Evolutionary conservation across 2,797 vertebrate genomes (phyloP), one percentile per base, ranked within the genome.

Genomic region (Danio kyathit): DNA sequence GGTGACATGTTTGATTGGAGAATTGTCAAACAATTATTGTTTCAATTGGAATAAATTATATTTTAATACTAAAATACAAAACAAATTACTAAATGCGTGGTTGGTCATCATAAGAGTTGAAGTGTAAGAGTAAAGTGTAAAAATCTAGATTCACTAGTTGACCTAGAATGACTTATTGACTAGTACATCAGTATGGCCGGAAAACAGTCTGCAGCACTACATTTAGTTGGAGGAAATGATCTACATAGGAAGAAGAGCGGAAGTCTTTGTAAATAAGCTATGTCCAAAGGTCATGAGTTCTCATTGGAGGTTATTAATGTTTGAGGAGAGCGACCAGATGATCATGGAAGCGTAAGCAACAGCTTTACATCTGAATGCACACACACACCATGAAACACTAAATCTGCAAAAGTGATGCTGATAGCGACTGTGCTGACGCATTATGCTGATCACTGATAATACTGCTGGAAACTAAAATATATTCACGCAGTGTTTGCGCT

Each of bases 231-330:
- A 77, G 77, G 61, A 82, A 21, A 74, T 1, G 8, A 72, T 77
- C 61, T 40, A 83, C 43, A 40, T 41, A 67, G 44, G 14, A 52
- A 52, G 8, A 81, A 56, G 48, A 70, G 6, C 56, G 43, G 38
- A 80, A 17, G 67, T 64, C 59, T 46, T 49, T 60, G 63, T 44
- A 66, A 51, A 78, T 64, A 10, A 57, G 14, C 61, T 40, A n/a
- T 64, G 74, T 81, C 80, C 82, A 86, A 83, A 83, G 82, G 84
- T 86, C 84, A 77, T 41, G 49, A 73, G 60, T 43, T 60, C 74
- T 40, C 64, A 67, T 71, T 19, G 64, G 57, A 71, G 59, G 48
- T 60, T 78, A 81, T 81, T 66, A 79, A 78, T 74, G 74, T 83
- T 76, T 81, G 41, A 74, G 78, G 41, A 66, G 69, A 13, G 21